These are phyloP conservation scores for Urocynchramus pylzowi DNA, from an alignment of 2,113 vertebrate species.

Conservation along the genomic window DNA sequence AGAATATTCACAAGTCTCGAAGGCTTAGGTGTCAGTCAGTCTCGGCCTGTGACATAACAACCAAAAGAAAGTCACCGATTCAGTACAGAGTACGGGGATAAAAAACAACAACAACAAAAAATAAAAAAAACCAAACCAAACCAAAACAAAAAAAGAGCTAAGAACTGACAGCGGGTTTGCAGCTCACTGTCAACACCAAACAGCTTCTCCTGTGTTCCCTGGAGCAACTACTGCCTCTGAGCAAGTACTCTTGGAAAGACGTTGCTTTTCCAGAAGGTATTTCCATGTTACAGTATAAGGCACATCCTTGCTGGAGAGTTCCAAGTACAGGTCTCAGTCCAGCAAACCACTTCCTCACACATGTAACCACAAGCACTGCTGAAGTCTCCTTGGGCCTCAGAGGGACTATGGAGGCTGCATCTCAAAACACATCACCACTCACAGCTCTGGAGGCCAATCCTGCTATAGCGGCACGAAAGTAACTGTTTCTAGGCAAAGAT, in stretches of 20 bases:
- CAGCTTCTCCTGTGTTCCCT: neutral
- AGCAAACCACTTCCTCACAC: neutral
- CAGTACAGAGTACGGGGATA: conserved; percentile 59
- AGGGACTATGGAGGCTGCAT: neutral
- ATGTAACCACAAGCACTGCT: neutral
- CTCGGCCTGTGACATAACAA: conserved; percentile 86
- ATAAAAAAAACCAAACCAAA: no score
- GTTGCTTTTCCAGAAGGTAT: neutral
- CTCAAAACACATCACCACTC: neutral
- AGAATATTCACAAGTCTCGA: conserved; percentile 79
- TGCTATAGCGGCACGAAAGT: accelerated
- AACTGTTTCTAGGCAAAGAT: neutral
- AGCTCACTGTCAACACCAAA: neutral
- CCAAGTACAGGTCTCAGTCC: neutral
- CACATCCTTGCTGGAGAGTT: neutral
- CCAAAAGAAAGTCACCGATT: conserved; percentile 80
- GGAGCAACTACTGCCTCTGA: neutral
- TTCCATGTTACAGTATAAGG: accelerated
- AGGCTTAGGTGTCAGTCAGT: conserved; percentile 83
- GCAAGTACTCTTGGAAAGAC: neutral
- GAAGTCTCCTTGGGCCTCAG: neutral
- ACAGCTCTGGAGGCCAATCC: neutral
- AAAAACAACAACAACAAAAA: neutral
- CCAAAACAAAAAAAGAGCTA: neutral
- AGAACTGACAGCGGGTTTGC: neutral